Conservation (phyloP, 2,113 vertebrate species). For the Poeciliopsis occidentalis region DNA sequence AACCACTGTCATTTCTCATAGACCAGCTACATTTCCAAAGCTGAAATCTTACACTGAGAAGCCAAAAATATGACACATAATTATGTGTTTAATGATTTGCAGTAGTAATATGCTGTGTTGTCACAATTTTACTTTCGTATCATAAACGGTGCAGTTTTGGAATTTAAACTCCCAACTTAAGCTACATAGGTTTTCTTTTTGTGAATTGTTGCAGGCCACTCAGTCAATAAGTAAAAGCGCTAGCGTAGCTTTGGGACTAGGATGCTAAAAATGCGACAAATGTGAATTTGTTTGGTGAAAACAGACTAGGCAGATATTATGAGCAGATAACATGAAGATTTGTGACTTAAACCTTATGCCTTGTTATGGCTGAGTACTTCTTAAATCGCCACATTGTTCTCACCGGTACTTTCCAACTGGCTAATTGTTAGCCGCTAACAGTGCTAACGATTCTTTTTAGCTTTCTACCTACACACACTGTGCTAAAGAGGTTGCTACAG, state of each 20-base stretch:
- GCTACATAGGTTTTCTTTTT: not conserved
- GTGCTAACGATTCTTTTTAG: too few species aligned
- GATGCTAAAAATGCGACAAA: not conserved
- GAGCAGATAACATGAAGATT: too few species aligned
- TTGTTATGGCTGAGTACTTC: too few species aligned
- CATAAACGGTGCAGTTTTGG: not conserved
- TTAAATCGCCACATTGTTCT: too few species aligned
- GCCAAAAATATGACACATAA: slow-evolving; percentile 31
- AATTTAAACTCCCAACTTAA: not conserved
- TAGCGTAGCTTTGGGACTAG: not conserved
- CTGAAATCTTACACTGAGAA: slow-evolving; percentile 53
- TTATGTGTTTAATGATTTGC: not conserved
- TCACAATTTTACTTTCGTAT: not conserved
- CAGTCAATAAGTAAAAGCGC: not conserved
- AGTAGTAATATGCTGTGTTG: slow-evolving; percentile 12
- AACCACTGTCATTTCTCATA: slow-evolving; percentile 44
- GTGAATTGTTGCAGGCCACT: too few species aligned
- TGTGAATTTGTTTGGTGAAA: not conserved
- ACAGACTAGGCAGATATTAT: too few species aligned
- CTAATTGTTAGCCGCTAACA: too few species aligned
- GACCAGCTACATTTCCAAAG: slow-evolving; percentile 34
- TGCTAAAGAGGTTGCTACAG: too few species aligned
- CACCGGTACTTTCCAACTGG: too few species aligned
- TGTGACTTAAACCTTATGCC: too few species aligned
- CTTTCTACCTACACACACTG: too few species aligned